Evolutionary conservation across 2,888 invertebrate species (phyloP), one percentile per base, ranked within the genome.

Genomic region (Keiferia lycopersicella): DNA sequence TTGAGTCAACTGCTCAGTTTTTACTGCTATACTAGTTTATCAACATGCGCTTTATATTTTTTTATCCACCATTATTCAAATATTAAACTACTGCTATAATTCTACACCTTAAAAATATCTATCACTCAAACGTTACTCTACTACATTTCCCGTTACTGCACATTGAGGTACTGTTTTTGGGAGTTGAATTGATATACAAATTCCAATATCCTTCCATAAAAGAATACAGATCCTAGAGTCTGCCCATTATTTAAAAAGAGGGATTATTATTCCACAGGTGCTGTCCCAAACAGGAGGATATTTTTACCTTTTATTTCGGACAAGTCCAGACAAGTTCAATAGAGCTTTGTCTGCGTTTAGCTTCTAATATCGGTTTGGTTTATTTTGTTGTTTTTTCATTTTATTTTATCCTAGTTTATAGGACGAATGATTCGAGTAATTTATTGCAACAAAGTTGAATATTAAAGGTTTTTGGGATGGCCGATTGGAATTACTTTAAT

Each of bases 301-400:
- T 69, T 75, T 74, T 69, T 69, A 67, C 66, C 68, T 67, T 73
- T 73, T 76, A 71, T 71, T 73, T 61, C 64, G 63, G 78, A 84
- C 88, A 85, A 73, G 88, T 88, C 81, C 81, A 80, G 82, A 88
- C 89, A 87, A 82, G 88, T 84, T 84, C 84, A 84, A 83, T 85
- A 84, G 79, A 73, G 80, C 76, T 82, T 83, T 86, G 82, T 85
- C 79, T 80, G 78, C 73, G 79, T 72, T 82, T 78, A 34, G 78
- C 79, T 79, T 72, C 81, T 81, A 82, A 77, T 73, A 75, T 79
- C 78, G 78, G 82, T 81, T 86, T 80, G 77, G 79, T 78, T 72
- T 77, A 77, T 82, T 80, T 78, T 74, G 72, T 71, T 72, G 66
- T 68, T 78, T 78, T 79, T 80, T 80, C 78, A 76, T 71, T 69